phyloP scores from a whole-genome alignment of 2,888 invertebrate species.

The Chalcis sispes region DNA sequence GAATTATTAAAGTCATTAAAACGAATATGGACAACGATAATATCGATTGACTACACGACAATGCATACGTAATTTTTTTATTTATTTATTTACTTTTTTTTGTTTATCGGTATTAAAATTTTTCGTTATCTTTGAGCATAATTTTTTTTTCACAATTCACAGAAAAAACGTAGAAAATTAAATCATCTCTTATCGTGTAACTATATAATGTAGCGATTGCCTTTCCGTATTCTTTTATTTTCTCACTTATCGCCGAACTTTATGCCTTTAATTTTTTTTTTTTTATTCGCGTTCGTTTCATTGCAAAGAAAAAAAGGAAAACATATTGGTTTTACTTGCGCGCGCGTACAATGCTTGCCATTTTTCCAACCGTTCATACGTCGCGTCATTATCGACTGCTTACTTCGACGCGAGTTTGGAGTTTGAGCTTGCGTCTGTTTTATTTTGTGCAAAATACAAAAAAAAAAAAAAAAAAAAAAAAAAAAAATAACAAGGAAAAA shows the following conservation, averaged over 20 bases:
- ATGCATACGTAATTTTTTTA: constrained; percentile 48
- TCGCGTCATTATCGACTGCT: constrained; percentile 17
- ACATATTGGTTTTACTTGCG: constrained; percentile 40
- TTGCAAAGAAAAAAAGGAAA: constrained; percentile 53
- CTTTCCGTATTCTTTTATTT: constrained; percentile 61
- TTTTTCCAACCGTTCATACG: constrained; percentile 20
- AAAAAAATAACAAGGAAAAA: constrained; percentile 4
- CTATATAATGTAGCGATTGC: constrained; percentile 58
- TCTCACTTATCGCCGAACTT: constrained; percentile 55
- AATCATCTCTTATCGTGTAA: constrained; percentile 68
- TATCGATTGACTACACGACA: constrained; percentile 25
- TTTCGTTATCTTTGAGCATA: constrained; percentile 67
- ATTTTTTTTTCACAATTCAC: constrained; percentile 72
- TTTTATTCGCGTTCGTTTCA: too few relatives aligned
- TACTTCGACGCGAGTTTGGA: constrained; percentile 2
- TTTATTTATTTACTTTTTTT: constrained; percentile 51
- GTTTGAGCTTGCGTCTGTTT: constrained; percentile 11
- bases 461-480: too few relatives aligned
- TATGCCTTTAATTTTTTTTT: too few relatives aligned
- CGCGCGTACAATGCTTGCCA: background rate
- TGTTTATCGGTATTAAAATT: constrained; percentile 56
- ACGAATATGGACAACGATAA: constrained; percentile 40
- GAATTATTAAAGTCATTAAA: constrained; percentile 26
- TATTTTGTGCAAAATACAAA: too few relatives aligned
- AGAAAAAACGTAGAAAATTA: constrained; percentile 74